Conservation (phyloP, 2,888 invertebrate species). For the Epinotia demarniana region DNA sequence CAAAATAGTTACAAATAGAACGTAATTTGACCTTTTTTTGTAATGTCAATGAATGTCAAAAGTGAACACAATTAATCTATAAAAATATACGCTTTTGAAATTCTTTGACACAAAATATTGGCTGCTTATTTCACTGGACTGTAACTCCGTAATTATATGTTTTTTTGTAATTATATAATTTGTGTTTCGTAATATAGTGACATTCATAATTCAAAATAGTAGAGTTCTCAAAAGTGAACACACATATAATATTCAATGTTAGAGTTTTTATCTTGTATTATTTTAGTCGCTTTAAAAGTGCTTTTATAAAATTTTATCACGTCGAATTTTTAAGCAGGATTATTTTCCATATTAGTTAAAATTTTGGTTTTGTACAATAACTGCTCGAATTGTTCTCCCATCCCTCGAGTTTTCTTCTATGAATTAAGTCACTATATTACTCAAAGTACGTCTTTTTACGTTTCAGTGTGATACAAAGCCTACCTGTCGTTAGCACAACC, state of each 20-base stretch:
- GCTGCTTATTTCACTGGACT: conserved; percentile 8
- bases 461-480: conserved; percentile 25
- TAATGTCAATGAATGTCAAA: not conserved
- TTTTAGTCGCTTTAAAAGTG: too few species aligned
- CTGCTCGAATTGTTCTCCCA: too few species aligned
- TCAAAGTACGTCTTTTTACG: conserved; percentile 1
- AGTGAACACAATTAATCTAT: not conserved
- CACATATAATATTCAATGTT: too few species aligned
- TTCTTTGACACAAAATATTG: not conserved
- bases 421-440: conserved; percentile 1
- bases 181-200: not conserved
- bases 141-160: not conserved
- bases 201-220: not conserved
- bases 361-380: too few species aligned
- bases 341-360: too few species aligned
- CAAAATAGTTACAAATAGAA: conserved; percentile 64
- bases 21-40: conserved; percentile 47
- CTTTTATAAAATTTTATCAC: too few species aligned
- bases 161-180: not conserved
- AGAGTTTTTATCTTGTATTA: too few species aligned
- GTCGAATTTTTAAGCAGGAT: too few species aligned
- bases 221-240: not conserved
- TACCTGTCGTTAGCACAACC: conserved; percentile 44
- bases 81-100: conserved; percentile 4
- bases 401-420: not conserved